Percentiles rank a stretch among this genome's conserved stretches.
Evolutionary conservation across 2,113 vertebrate species (phyloP).

Genomic region (Coturnix japonica): DNA sequence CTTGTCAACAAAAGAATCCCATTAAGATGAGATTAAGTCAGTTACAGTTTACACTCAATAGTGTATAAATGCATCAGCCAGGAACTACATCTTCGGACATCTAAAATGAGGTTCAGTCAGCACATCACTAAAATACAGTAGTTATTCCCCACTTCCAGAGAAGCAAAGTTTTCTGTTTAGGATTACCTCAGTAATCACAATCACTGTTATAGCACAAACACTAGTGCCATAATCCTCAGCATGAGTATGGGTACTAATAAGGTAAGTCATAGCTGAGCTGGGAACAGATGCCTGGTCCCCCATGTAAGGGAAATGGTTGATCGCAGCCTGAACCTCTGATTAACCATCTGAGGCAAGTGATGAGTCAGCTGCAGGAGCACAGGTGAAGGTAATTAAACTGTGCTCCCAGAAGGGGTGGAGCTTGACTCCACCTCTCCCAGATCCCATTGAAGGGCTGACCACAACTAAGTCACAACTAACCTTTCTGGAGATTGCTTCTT

Average conservation of each 20-base stretch:
- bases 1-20: slow-evolving; percentile 50
- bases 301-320: too few relatives aligned
- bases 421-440: too few relatives aligned
- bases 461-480: too few relatives aligned
- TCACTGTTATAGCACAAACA: neutral
- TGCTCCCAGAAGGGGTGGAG: too few relatives aligned
- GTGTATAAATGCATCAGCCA: slow-evolving; percentile 30
- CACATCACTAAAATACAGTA: neutral
- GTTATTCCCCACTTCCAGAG: neutral
- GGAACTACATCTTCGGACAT: slow-evolving; percentile 27
- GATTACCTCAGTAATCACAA: neutral
- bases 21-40: slow-evolving; percentile 7
- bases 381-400: too few relatives aligned
- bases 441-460: too few relatives aligned
- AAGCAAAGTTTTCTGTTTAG: neutral
- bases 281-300: neutral
- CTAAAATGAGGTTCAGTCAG: neutral
- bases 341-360: too few relatives aligned
- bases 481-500: too few relatives aligned
- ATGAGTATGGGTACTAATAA: neutral
- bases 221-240: neutral
- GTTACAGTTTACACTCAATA: slow-evolving; percentile 48
- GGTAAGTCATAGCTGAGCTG: neutral
- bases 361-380: too few relatives aligned
- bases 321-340: too few relatives aligned